These are phyloP conservation scores for Thamnaconus septentrionalis DNA, from an alignment of 2,113 vertebrate species.

Conservation along the genomic window DNA sequence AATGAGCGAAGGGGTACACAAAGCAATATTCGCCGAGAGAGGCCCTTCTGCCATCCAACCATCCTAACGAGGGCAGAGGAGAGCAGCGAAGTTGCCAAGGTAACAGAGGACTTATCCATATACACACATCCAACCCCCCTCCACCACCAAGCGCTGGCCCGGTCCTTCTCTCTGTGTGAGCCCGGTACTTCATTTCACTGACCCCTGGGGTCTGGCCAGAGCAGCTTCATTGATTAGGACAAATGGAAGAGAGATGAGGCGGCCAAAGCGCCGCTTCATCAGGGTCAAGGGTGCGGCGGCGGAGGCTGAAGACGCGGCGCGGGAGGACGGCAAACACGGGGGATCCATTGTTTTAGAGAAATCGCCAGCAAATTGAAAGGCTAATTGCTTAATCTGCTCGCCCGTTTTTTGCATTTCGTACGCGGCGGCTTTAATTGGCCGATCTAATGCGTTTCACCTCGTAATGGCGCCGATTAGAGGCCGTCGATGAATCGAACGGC, in stretches of 20 bases:
- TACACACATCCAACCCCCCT: slow-evolving; percentile 16
- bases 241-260: slow-evolving; percentile 67
- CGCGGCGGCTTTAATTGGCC: slow-evolving; percentile 45
- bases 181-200: slow-evolving; percentile 76
- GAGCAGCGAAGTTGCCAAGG: slow-evolving; percentile 59
- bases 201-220: slow-evolving; percentile 75
- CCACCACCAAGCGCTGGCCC: slow-evolving; percentile 38
- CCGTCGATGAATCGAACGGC: no score
- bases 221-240: slow-evolving; percentile 80
- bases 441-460: slow-evolving; percentile 59
- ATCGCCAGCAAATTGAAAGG: slow-evolving; percentile 74
- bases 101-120: slow-evolving; percentile 43
- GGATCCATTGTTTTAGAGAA: slow-evolving; percentile 63
- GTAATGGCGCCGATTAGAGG: no score
- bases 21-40: slow-evolving; percentile 25
- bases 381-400: slow-evolving; percentile 72
- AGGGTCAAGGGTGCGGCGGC: slow-evolving; percentile 73
- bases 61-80: slow-evolving; percentile 26
- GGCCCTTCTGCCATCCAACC: slow-evolving; percentile 28
- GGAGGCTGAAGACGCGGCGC: slow-evolving; percentile 55
- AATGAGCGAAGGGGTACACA: slow-evolving; percentile 6
- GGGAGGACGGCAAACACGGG: slow-evolving; percentile 46
- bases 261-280: slow-evolving; percentile 62
- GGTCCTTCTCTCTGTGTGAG: slow-evolving; percentile 63
- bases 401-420: slow-evolving; percentile 38